Evolutionary conservation across 2,888 invertebrate species (phyloP).

Genomic region (Ernsta delagoae): DNA sequence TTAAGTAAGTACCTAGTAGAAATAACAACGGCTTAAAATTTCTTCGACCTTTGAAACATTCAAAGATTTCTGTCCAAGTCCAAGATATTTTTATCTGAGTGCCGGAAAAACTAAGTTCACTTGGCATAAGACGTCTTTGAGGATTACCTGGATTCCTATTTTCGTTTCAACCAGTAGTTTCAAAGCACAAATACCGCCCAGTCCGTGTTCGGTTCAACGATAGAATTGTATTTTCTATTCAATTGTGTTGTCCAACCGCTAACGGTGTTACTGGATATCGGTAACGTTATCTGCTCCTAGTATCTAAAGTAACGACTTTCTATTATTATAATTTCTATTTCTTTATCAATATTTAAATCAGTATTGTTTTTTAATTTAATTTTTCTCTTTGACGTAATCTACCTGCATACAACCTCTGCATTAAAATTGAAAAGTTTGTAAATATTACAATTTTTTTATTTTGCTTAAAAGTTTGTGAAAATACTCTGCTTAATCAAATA

Average conservation of each 20-base stretch:
- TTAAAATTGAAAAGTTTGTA: too few species aligned
- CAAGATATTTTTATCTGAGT: slow-evolving; percentile 7
- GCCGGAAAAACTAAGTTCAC: slow-evolving; percentile 8
- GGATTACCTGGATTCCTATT: slow-evolving; percentile 9
- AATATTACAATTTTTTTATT: too few species aligned
- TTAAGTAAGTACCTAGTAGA: too few species aligned
- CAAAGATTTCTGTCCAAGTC: neutral
- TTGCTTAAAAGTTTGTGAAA: too few species aligned
- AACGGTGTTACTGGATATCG: neutral
- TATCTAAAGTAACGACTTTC: neutral
- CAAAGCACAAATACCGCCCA: slow-evolving; percentile 6
- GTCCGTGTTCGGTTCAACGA: neutral
- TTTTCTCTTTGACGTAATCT: too few species aligned
- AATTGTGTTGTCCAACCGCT: neutral
- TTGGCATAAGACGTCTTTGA: slow-evolving; percentile 10
- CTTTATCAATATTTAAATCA: too few species aligned
- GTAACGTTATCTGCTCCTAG: neutral
- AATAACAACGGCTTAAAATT: neutral
- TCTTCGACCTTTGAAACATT: neutral
- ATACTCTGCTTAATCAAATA: too few species aligned
- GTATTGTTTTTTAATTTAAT: too few species aligned
- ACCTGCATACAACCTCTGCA: too few species aligned
- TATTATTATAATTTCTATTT: too few species aligned
- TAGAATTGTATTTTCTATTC: slow-evolving; percentile 10
- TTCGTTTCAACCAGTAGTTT: slow-evolving; percentile 12